Evolutionary conservation across 2,888 invertebrate species (phyloP).

Genomic region (Andrena haemorrhoa): DNA sequence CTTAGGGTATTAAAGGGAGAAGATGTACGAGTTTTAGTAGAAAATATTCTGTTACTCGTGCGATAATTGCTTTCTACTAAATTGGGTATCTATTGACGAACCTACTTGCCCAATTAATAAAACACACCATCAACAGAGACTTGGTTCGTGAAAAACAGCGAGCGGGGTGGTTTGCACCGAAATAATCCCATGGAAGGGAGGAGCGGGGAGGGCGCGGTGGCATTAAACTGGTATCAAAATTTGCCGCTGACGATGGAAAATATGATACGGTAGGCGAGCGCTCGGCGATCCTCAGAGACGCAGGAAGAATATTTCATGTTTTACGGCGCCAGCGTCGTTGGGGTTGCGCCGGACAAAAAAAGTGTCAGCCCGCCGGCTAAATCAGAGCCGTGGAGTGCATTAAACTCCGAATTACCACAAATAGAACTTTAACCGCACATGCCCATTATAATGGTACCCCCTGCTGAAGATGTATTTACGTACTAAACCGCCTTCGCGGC

Average conservation of each 20-base stretch:
- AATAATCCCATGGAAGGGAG: slow-evolving; percentile 23
- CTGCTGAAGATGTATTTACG: slow-evolving; percentile 84
- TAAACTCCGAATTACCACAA: slow-evolving; percentile 85
- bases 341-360: slow-evolving; percentile 72
- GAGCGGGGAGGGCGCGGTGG: neutral
- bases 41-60: neutral
- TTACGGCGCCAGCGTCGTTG: slow-evolving; percentile 76
- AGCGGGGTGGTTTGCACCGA: neutral
- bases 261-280: slow-evolving; percentile 35
- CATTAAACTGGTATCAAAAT: slow-evolving; percentile 51
- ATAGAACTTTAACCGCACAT: slow-evolving; percentile 84
- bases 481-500: slow-evolving; percentile 82
- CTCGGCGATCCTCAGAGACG: slow-evolving; percentile 54
- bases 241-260: slow-evolving; percentile 50
- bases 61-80: neutral
- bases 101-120: neutral
- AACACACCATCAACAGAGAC: neutral
- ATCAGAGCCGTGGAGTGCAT: slow-evolving; percentile 82
- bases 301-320: slow-evolving; percentile 83
- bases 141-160: neutral
- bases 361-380: slow-evolving; percentile 76
- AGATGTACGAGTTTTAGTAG: too few relatives aligned
- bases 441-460: slow-evolving; percentile 84
- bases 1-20: too few relatives aligned
- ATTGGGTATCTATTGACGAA: neutral